Conservation (phyloP, 2,113 vertebrate species). For the Podocnemis expansa region DNA sequence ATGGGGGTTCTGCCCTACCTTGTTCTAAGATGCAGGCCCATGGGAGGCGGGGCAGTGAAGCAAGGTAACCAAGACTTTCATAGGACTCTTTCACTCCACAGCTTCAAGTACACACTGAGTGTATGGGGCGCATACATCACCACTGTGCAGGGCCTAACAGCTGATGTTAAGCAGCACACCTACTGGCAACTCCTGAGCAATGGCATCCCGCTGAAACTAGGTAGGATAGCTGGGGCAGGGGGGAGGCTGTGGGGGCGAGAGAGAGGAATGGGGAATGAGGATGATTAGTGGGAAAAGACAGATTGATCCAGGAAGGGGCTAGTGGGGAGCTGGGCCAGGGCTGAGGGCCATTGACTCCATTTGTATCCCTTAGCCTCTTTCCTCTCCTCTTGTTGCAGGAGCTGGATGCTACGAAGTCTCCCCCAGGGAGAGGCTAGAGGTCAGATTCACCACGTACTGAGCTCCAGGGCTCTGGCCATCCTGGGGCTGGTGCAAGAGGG, state of each 20-base stretch:
- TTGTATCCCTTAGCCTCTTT: not conserved
- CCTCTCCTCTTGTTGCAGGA: not conserved
- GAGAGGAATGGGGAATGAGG: not conserved
- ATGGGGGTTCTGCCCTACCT: no score
- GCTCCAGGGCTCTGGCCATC: no score
- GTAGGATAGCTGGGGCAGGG: not conserved
- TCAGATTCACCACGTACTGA: not conserved
- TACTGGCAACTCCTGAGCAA: slow-evolving; percentile 56
- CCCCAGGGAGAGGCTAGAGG: not conserved
- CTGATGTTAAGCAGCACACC: slow-evolving; percentile 24
- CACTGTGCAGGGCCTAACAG: not conserved
- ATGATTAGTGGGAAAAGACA: not conserved
- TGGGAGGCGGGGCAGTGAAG: no score
- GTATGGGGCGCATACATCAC: slow-evolving; percentile 32
- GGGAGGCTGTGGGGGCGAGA: not conserved
- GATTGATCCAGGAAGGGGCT: no score
- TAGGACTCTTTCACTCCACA: not conserved
- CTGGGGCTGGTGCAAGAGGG: not conserved
- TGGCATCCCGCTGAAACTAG: not conserved
- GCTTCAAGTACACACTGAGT: not conserved
- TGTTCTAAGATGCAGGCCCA: not conserved
- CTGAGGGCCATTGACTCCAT: not conserved
- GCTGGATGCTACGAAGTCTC: not conserved
- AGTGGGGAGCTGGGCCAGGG: not conserved
- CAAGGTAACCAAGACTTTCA: not conserved